Evolutionary conservation across 2,113 vertebrate species (phyloP), one percentile per base, ranked within the genome.

Genomic region (Rhinichthys klamathensis): DNA sequence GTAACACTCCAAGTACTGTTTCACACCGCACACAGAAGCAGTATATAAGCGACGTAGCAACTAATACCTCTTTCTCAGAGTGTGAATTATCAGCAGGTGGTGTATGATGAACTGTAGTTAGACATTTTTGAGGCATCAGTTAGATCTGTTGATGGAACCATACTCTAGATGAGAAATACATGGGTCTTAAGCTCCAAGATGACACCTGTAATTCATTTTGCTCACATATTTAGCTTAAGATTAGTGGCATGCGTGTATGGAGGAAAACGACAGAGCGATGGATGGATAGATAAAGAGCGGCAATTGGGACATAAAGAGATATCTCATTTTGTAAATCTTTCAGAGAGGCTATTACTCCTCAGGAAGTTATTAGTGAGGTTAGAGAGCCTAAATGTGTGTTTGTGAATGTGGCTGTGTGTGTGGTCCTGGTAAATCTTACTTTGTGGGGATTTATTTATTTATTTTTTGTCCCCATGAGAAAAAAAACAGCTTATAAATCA

Each of bases 31-130:
- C 65, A 18, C 74, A 54, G 18, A 73, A 46, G 41, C 41, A 73
- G 41, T 46, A 73, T 70, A 21, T 41, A 70, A 70, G 67, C 35
- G 16, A 41, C 12, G 70, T 8, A 73, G 23, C 44, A 73, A 25
- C 70, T 73, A 73, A 76, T 77, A 3, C 44, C 6, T 11, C 16
- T 44, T 61, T 63, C 25, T 54, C 16, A 27, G 70, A 32, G 63
- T 46, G 56, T 84, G 86, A 89, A 85, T 89, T 89, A 90, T 79
- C 56, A 89, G 49, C 77, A 56, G 23, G 27, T 83, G 60, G 75
- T 84, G 72, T 83, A 61, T 51, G 35, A 86, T 84, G 61, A 82
- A 67, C 44, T 78, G 61, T 88, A 85, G 81, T 89, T 85, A 83
- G 83, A 72, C 83, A 88, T 87, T 88, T 85, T 82, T 81, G 76